These are phyloP conservation scores for Bufotes viridis DNA, from an alignment of 2,797 vertebrate species.

Conservation along the genomic window DNA sequence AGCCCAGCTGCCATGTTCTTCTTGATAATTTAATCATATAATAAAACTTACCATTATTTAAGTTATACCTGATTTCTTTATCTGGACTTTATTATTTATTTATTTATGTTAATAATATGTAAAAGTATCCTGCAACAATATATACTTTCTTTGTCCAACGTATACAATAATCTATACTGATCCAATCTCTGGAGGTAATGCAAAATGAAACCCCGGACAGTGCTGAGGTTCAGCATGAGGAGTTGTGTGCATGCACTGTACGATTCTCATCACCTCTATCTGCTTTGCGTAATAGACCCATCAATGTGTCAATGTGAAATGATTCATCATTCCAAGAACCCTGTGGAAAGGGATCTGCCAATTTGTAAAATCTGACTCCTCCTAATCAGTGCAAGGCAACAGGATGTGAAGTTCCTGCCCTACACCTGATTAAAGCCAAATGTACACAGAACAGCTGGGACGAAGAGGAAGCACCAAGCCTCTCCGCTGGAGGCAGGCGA, in stretches of 20 bases:
- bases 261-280: constrained; percentile 34
- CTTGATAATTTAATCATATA: too few relatives aligned
- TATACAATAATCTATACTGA: too few relatives aligned
- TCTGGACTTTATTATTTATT: too few relatives aligned
- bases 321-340: constrained; percentile 84
- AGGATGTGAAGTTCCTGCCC: constrained; percentile 91
- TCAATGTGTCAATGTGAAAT: constrained; percentile 80
- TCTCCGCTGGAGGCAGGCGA: constrained; percentile 74
- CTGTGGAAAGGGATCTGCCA: constrained; percentile 80
- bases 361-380: constrained; percentile 88
- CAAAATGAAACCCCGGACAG: too few relatives aligned
- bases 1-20: too few relatives aligned
- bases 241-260: not conserved
- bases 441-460: constrained; percentile 78
- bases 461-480: constrained; percentile 74
- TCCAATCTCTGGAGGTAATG: too few relatives aligned
- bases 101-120: too few relatives aligned
- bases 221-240: too few relatives aligned
- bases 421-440: constrained; percentile 95
- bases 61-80: too few relatives aligned
- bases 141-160: too few relatives aligned
- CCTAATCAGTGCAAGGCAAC: constrained; percentile 87
- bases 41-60: too few relatives aligned
- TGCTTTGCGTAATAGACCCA: constrained; percentile 57
- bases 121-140: too few relatives aligned